These are phyloP conservation scores for Hybognathus amarus DNA, from an alignment of 2,797 vertebrate genomes.

Conservation along the genomic window DNA sequence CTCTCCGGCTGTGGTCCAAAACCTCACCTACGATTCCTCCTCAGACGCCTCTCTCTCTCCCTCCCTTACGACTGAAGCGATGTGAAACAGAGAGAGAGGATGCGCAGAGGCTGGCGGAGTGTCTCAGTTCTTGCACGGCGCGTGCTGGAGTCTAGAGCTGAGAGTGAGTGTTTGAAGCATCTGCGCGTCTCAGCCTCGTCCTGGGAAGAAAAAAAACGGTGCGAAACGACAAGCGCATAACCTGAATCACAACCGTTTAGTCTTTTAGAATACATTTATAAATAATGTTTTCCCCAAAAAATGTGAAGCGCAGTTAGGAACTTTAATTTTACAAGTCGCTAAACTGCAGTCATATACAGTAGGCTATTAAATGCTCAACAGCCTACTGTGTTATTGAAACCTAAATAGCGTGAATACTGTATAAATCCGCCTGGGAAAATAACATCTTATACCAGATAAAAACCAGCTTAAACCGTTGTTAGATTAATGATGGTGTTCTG, in stretches of 20 bases:
- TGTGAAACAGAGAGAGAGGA: slow-evolving; percentile 10
- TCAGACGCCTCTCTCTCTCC: slow-evolving; percentile 18
- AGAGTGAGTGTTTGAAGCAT: neutral
- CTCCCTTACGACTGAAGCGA: slow-evolving; percentile 18
- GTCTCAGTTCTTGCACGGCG: neutral
- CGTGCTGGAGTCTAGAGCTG: slow-evolving; percentile 14
- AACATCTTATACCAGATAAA: neutral
- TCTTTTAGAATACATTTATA: neutral
- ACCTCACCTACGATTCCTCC: slow-evolving; percentile 42
- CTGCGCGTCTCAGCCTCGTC: slow-evolving; percentile 15
- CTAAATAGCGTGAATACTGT: neutral
- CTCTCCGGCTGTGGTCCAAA: slow-evolving; percentile 32
- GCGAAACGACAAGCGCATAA: neutral
- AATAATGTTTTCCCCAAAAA: accelerated
- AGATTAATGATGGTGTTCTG: neutral
- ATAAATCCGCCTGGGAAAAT: neutral
- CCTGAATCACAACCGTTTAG: too few species aligned
- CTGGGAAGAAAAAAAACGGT: neutral
- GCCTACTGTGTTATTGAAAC: too few species aligned
- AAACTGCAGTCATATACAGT: neutral
- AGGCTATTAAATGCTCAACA: neutral
- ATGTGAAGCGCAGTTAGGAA: neutral
- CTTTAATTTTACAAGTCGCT: neutral
- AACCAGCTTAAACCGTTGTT: neutral
- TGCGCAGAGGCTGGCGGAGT: slow-evolving; percentile 15